A percentile compares a stretch with the other conserved stretches of the same genome.
Evolutionary conservation across 2,797 vertebrate genomes (phyloP).

Genomic region (Holocentrus rufus): DNA sequence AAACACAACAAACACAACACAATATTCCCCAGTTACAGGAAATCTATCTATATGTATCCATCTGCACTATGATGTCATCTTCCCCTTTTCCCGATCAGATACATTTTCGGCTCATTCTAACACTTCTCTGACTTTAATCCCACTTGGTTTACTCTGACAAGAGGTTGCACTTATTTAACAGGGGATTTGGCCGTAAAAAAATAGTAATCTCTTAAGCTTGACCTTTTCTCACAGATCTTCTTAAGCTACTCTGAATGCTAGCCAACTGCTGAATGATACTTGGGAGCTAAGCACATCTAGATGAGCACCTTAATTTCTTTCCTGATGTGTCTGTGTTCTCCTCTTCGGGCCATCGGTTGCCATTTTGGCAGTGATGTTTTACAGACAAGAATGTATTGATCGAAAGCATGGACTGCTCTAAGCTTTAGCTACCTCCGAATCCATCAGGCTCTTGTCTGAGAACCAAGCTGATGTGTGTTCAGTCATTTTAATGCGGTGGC

Average conservation of each 20-base stretch:
- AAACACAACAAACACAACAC: too few species aligned
- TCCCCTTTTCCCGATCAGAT: neutral
- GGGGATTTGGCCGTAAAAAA: constrained; percentile 42
- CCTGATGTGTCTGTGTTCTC: constrained; percentile 21
- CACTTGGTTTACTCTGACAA: constrained; percentile 32
- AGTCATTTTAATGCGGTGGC: too few species aligned
- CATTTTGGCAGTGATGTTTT: constrained; percentile 42
- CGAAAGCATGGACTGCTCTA: constrained; percentile 5
- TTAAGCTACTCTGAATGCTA: constrained; percentile 35
- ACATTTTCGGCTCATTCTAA: neutral
- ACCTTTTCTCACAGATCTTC: constrained; percentile 60
- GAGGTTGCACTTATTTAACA: constrained; percentile 25
- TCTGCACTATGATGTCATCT: too few species aligned
- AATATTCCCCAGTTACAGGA: too few species aligned
- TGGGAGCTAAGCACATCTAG: constrained; percentile 28
- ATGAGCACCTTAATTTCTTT: constrained; percentile 55
- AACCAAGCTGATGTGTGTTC: too few species aligned
- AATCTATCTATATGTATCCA: neutral
- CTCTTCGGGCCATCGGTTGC: constrained; percentile 27
- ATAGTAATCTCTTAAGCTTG: constrained; percentile 53
- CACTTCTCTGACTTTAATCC: neutral
- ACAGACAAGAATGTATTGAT: constrained; percentile 48
- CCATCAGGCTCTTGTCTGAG: constrained; percentile 10
- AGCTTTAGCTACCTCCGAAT: constrained; percentile 33
- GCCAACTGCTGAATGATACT: constrained; percentile 50